phyloP scores from a whole-genome alignment of 2,888 invertebrate genomes.

The Druceiella hillmani region DNA sequence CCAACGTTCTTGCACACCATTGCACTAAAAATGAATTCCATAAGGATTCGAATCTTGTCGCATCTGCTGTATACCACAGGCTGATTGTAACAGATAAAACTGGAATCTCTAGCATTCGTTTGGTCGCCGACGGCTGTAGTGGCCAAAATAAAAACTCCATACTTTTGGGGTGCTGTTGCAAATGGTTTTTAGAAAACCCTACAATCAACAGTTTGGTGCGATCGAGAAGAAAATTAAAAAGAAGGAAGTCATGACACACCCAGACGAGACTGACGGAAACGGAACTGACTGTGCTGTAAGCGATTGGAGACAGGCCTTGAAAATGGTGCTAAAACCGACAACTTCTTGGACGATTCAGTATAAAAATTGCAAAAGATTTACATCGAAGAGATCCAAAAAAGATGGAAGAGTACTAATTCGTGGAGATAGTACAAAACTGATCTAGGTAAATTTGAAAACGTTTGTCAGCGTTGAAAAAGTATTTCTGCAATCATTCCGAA shows the following conservation, averaged over 20 bases:
- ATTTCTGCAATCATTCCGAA: slow-evolving; percentile 12
- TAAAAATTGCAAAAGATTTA: slow-evolving; percentile 18
- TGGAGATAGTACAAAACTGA: slow-evolving; percentile 20
- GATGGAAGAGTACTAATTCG: slow-evolving; percentile 17
- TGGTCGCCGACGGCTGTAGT: slow-evolving; percentile 25
- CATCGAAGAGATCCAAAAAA: slow-evolving; percentile 16
- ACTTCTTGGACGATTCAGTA: slow-evolving; percentile 17
- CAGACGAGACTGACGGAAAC: slow-evolving; percentile 18
- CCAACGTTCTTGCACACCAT: slow-evolving; percentile 25
- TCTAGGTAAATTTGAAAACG: slow-evolving; percentile 10
- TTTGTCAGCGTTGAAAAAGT: slow-evolving; percentile 17
- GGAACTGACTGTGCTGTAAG: slow-evolving; percentile 18
- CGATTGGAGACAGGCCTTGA: slow-evolving; percentile 20
- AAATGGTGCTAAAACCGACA: slow-evolving; percentile 17
- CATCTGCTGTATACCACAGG: slow-evolving; percentile 18
- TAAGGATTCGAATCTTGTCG: slow-evolving; percentile 23
- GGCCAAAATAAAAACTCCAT: slow-evolving; percentile 26
- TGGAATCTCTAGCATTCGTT: slow-evolving; percentile 18
- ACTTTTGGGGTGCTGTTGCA: slow-evolving; percentile 21
- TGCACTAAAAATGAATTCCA: slow-evolving; percentile 23
- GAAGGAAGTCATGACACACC: slow-evolving; percentile 17
- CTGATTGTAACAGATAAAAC: slow-evolving; percentile 15
- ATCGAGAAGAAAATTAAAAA: slow-evolving; percentile 21
- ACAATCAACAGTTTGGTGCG: slow-evolving; percentile 17
- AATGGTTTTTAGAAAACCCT: slow-evolving; percentile 15